Base-by-base conservation (phyloP, 2,113 vertebrate species). In the Oncorhynchus masou region DNA sequence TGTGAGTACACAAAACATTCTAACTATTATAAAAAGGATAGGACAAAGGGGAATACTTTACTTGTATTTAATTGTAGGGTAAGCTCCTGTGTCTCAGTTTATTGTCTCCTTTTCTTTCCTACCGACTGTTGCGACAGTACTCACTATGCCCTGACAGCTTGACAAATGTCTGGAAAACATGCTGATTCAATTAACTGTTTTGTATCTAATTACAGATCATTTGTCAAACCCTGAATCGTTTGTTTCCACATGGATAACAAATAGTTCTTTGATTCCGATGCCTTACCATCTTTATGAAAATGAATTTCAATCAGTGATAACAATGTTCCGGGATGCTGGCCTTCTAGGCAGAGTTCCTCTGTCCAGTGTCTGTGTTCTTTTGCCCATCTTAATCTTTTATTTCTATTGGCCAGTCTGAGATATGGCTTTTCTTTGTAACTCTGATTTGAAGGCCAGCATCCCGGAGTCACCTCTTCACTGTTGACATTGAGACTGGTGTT, bases 101-200 rank as follows among this genome's bases (percentile, higher is more conserved):
- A 62, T n/a, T 9, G 5, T n/a, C n/a, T 7, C 8, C 12, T n/a
- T 31, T 67, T 67, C 48, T 73, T 71, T n/a, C n/a, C 8, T 39
- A 22, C 25, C 54, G 48, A 29, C 60, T 70, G 70, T 29, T 34
- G 59, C 25, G 19, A 76, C 69, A 74, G 80, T 74, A 1, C 84
- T 81, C 24, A 73, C 84, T 84, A 87, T 29, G 83, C 79, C 54
- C 78, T 91, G 92, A 90, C 89, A 92, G 84, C 74, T 82, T 92
- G 91, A 92, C 88, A 87, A 89, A 91, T 91, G 86, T 79, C 48
- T 1, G 73, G 82, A 79, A 89, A 82, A 83, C 81, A 77, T 49
- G 20, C 73, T 81, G 88, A 90, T 91, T 85, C 87, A 88, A 90
- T 91, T 79, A 89, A 80, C 79, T 85, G 84, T 90, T 89, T 85